These are phyloP conservation scores for Cladopsammia gracilis DNA, from an alignment of 64 coral and sea anemone species.

Conservation along the genomic window DNA sequence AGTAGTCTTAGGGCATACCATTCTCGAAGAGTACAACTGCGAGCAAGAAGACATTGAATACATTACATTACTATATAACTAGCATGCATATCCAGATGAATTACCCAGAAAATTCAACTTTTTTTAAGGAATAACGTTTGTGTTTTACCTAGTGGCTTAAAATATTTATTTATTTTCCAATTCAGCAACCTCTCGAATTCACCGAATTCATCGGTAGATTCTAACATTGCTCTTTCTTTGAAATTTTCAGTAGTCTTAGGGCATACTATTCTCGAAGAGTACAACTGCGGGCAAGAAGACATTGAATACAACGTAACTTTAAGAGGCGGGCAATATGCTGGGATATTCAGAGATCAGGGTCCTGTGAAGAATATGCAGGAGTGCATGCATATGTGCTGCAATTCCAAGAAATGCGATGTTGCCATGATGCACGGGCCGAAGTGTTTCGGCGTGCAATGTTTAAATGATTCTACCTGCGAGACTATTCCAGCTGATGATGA, in stretches of 20 bases:
- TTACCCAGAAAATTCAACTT: too few species aligned
- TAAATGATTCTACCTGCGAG: conserved; percentile 89
- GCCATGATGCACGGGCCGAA: conserved; percentile 93
- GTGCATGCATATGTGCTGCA: conserved; percentile 96
- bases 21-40: conserved; percentile 96
- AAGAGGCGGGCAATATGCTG: conserved; percentile 88
- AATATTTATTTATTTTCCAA: too few species aligned
- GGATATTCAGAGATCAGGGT: conserved; percentile 81
- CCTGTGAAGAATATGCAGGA: conserved; percentile 95
- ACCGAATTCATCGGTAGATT: too few species aligned
- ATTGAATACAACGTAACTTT: conserved; percentile 89
- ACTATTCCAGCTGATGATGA: conserved; percentile 88
- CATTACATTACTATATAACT: background rate
- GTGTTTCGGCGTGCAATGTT: conserved; percentile 90
- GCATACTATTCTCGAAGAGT: conserved; percentile 97
- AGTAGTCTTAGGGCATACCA: conserved; percentile 70
- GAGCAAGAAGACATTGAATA: conserved; percentile 88
- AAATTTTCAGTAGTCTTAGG: background rate
- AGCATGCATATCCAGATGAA: too few species aligned
- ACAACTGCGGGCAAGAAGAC: conserved; percentile 89
- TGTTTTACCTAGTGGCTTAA: too few species aligned
- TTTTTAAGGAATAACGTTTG: too few species aligned
- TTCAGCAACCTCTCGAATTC: too few species aligned
- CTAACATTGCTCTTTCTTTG: background rate
- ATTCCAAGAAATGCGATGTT: conserved; percentile 88